Evolutionary conservation across 2,113 vertebrate species (phyloP).

Genomic region (Cisticola juncidis): DNA sequence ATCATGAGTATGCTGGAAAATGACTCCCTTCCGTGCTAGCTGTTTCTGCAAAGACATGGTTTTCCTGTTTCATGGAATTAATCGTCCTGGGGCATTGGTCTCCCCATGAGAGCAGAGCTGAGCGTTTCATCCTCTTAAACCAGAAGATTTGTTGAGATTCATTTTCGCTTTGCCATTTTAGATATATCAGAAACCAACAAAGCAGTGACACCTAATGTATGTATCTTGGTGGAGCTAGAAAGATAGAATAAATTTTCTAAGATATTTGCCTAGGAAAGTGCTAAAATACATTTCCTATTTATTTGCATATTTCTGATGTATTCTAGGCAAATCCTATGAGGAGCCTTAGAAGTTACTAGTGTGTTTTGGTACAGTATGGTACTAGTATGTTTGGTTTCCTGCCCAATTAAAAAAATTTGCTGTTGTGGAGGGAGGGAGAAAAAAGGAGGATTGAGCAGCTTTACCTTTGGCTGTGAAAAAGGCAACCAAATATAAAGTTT

Average conservation of each 20-base stretch:
- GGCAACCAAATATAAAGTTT: neutral
- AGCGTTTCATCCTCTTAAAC: neutral
- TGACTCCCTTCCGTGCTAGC: neutral
- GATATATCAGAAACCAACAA: neutral
- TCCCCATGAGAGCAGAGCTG: neutral
- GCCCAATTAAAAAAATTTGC: neutral
- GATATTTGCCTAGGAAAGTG: neutral
- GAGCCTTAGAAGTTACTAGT: neutral
- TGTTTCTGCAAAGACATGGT: neutral
- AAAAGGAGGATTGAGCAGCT: neutral
- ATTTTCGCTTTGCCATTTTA: neutral
- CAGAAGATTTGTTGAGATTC: neutral
- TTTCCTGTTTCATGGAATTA: neutral
- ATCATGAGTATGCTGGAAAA: neutral
- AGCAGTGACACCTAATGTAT: neutral
- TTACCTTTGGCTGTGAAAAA: neutral
- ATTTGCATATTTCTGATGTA: neutral
- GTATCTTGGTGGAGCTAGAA: neutral
- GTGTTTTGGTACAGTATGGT: neutral
- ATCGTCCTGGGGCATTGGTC: neutral
- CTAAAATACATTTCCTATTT: slow-evolving; percentile 3
- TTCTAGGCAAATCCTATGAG: neutral
- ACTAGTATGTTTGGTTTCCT: too few species aligned
- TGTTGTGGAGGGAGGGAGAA: neutral
- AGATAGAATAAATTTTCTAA: neutral